These are phyloP conservation scores for Geopemphigus sp. DNA, from an alignment of 1,140 invertebrate genomes.

Conservation along the genomic window DNA sequence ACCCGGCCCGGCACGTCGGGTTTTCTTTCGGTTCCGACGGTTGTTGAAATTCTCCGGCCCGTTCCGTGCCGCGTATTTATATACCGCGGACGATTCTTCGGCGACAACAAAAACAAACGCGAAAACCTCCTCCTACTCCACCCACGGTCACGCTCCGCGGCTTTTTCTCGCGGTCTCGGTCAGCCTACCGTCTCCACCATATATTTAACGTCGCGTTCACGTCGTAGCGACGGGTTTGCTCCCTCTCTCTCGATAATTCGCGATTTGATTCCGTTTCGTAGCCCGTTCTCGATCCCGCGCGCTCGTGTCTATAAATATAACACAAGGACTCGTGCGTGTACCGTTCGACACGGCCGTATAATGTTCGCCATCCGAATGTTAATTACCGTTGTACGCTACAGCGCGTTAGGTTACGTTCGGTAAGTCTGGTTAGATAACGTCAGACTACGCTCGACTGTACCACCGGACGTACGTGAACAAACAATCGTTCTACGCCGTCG, in stretches of 20 bases:
- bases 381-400: conserved; percentile 19
- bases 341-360: not conserved
- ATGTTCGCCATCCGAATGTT: conserved; percentile 14
- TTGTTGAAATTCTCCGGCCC: no score
- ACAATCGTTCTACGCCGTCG: no score
- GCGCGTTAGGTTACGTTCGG: no score
- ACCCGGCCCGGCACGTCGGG: no score
- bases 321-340: not conserved
- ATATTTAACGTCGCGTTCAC: no score
- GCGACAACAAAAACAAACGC: not conserved
- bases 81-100: not conserved
- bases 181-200: conserved; percentile 29
- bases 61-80: no score
- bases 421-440: not conserved
- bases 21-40: no score
- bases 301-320: not conserved
- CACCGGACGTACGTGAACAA: no score
- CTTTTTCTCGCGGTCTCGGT: conserved; percentile 31
- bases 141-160: conserved; percentile 24
- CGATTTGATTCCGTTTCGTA: no score
- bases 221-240: no score
- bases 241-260: no score
- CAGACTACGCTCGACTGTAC: no score
- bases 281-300: not conserved
- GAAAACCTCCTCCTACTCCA: conserved; percentile 24